These are phyloP conservation scores for Plutella xylostella DNA, from an alignment of 2,888 invertebrate genomes.

Conservation along the genomic window DNA sequence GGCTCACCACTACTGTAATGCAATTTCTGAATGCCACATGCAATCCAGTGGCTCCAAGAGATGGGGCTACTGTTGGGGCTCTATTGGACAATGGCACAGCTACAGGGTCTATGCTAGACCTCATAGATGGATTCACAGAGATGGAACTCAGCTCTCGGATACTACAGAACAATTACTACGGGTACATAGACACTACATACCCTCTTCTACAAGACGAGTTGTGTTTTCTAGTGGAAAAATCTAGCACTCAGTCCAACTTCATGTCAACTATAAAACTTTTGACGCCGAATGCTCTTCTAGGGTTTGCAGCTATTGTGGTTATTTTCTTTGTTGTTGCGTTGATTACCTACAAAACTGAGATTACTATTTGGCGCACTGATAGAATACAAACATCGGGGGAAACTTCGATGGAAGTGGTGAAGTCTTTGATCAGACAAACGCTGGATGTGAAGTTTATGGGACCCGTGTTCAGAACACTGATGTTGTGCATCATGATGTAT, in stretches of 20 bases:
- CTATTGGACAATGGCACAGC: slow-evolving; percentile 50
- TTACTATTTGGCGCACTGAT: slow-evolving; percentile 27
- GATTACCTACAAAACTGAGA: slow-evolving; percentile 36
- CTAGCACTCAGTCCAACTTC: slow-evolving; percentile 56
- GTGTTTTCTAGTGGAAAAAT: slow-evolving; percentile 66
- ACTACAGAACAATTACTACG: slow-evolving; percentile 56
- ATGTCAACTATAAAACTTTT: slow-evolving; percentile 46
- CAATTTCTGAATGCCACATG: slow-evolving; percentile 48
- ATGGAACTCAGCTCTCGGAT: slow-evolving; percentile 66
- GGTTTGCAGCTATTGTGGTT: no score
- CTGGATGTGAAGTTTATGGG: slow-evolving; percentile 46
- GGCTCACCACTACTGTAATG: slow-evolving; percentile 39
- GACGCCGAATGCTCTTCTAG: slow-evolving; percentile 36
- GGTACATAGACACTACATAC: slow-evolving; percentile 62
- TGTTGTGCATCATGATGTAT: slow-evolving; percentile 43
- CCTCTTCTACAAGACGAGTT: slow-evolving; percentile 65
- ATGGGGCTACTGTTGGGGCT: slow-evolving; percentile 52
- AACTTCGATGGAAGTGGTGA: slow-evolving; percentile 40
- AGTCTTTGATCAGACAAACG: slow-evolving; percentile 55
- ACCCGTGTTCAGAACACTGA: slow-evolving; percentile 39
- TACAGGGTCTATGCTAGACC: slow-evolving; percentile 54
- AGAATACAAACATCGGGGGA: slow-evolving; percentile 29
- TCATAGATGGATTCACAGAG: slow-evolving; percentile 62
- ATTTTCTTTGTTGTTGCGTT: no score
- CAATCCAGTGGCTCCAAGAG: slow-evolving; percentile 41